Base-by-base conservation (phyloP, 2,797 vertebrate genomes). In the Sus cebifrons region DNA sequence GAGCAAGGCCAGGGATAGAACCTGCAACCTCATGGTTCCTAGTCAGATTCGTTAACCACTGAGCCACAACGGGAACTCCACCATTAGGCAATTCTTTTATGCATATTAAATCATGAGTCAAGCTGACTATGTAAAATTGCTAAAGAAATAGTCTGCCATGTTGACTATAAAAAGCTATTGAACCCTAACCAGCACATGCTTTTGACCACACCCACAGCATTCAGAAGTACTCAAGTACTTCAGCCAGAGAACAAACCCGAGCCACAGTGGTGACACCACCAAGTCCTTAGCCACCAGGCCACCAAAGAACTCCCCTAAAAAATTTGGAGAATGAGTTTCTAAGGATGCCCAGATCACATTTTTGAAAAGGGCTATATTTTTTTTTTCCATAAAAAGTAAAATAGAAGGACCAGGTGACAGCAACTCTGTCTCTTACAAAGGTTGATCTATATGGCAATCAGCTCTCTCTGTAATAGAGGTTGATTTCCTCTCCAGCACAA, bases 351-450 rank as follows among this genome's bases (percentile, higher is more conserved):
- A 89, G 18, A 91, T 12, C 52, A 87, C 56, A 15, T 81, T 89
- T 95, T 89, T 89, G 11, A 79, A 96, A 87, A 25, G 5, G 65
- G 20, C 32, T 89, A 68, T 11, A 44, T 10, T 40, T 75, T 75
- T 78, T 78, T 36, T 82, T 92, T 70, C 78, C 54, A 62, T 29
- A 86, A 27, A 93, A 91, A 93, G 70, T 91, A 86, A 89, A 97
- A 25, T 13, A 8, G n/a, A 67, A 94, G 3, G 17, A 23, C 25
- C 70, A 36, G 5, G 5, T 94, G 13, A 73, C 32, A 83, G 60
- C 20, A 75, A n/a, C 12, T 68, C 77, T 70, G 18, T 64, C 87
- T 62, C 25, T 29, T 67, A 54, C 2, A 36, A 49, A 73, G 3
- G 18, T 20, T 68, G 17, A 36, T 49, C 21, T 36, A 27, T n/a